These are phyloP conservation scores for Xiphophorus birchmanni DNA, from an alignment of 2,797 vertebrate species.

Conservation along the genomic window DNA sequence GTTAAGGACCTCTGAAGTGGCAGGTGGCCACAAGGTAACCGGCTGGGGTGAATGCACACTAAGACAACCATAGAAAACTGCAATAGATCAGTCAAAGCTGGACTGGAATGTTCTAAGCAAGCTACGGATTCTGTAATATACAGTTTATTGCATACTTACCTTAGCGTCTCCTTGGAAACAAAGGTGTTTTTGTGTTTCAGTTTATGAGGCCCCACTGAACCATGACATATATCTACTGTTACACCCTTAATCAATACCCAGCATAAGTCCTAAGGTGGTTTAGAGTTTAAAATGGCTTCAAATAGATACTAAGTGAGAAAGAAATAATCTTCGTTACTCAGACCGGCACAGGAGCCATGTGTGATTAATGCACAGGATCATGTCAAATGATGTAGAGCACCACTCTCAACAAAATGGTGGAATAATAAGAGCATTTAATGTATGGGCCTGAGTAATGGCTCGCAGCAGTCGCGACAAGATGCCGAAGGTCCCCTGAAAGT, in stretches of 20 bases:
- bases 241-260: not conserved
- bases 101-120: not conserved
- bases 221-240: not conserved
- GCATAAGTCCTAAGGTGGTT: not conserved
- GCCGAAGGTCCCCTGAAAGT: slow-evolving; percentile 28
- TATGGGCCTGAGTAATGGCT: slow-evolving; percentile 28
- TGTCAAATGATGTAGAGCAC: slow-evolving; percentile 3
- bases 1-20: too few species aligned
- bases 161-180: not conserved
- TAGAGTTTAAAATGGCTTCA: not conserved
- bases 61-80: not conserved
- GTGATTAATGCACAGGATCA: slow-evolving; percentile 6
- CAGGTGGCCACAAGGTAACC: too few species aligned
- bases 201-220: not conserved
- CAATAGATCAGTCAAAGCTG: not conserved
- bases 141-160: not conserved
- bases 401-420: slow-evolving; percentile 30
- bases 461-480: not conserved
- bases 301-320: not conserved
- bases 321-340: not conserved
- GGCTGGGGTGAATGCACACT: too few species aligned
- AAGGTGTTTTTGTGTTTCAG: not conserved
- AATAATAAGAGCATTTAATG: slow-evolving; percentile 34
- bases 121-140: not conserved
- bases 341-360: not conserved